Conservation (phyloP, 2,888 invertebrate species). For the Dorcus parallelipipedus region DNA sequence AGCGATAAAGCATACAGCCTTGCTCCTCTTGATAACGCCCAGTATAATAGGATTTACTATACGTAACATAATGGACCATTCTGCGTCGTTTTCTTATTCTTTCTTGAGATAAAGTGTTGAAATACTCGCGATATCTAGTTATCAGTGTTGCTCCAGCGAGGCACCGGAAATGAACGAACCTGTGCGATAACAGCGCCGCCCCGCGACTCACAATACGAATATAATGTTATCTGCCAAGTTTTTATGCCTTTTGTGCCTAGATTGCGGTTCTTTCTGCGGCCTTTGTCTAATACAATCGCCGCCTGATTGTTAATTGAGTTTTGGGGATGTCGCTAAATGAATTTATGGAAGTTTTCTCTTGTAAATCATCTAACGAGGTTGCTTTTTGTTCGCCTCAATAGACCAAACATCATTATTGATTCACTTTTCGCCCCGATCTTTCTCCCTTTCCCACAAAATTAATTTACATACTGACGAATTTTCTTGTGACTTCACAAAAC, state of each 20-base stretch:
- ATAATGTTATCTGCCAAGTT: conserved; percentile 47
- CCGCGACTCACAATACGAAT: conserved; percentile 41
- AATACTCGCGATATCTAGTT: conserved; percentile 51
- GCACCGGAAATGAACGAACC: conserved; percentile 51
- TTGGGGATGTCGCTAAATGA: conserved; percentile 42
- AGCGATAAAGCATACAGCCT: conserved; percentile 48
- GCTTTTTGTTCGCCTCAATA: conserved; percentile 1
- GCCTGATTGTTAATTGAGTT: conserved; percentile 48
- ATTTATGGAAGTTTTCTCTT: conserved; percentile 39
- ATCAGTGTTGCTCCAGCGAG: conserved; percentile 49
- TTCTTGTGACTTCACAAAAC: background rate
- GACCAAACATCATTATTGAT: conserved; percentile 8
- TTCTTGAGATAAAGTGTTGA: conserved; percentile 51
- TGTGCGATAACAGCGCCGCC: conserved; percentile 46
- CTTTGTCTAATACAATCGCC: conserved; percentile 45
- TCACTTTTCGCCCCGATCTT: background rate
- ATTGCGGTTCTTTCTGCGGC: conserved; percentile 39
- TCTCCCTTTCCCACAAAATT: background rate
- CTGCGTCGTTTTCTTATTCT: conserved; percentile 53
- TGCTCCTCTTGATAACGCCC: conserved; percentile 46
- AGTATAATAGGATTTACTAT: conserved; percentile 53
- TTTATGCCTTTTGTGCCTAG: conserved; percentile 45
- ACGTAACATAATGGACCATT: conserved; percentile 53
- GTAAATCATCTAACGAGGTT: conserved; percentile 27
- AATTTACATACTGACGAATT: background rate